Conservation (phyloP, 2,113 vertebrate genomes). For the Naja naja region DNA sequence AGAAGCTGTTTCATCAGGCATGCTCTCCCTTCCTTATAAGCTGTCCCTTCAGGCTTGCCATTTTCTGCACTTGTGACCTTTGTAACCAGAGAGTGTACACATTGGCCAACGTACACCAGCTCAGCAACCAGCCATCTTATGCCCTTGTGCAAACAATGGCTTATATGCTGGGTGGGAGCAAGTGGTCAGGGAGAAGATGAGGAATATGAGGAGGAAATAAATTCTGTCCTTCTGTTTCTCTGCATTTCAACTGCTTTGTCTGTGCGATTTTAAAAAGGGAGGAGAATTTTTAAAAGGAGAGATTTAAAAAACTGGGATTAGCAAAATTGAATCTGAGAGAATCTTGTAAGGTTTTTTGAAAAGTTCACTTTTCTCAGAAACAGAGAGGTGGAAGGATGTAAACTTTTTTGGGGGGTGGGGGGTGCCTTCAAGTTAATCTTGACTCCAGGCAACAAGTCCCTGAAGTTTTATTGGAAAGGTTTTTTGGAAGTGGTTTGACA, state of each 20-base stretch:
- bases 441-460: not conserved
- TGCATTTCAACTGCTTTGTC: not conserved
- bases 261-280: not conserved
- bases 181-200: not conserved
- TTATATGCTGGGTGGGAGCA: not conserved
- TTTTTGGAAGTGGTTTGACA: not conserved
- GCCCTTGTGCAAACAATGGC: not conserved
- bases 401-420: too few species aligned
- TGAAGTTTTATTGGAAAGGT: not conserved
- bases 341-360: not conserved
- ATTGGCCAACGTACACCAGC: not conserved
- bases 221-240: not conserved
- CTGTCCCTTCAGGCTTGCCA: conserved; percentile 11
- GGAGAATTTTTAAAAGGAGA: not conserved
- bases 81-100: not conserved
- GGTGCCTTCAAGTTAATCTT: not conserved
- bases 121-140: conserved; percentile 2
- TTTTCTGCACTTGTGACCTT: conserved; percentile 24
- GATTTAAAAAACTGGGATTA: not conserved
- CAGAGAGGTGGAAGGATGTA: not conserved
- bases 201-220: not conserved
- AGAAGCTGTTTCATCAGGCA: not conserved
- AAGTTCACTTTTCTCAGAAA: not conserved
- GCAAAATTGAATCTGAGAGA: not conserved
- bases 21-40: not conserved